These are phyloP conservation scores for Spicauda simplicius DNA, from an alignment of 2,888 invertebrate genomes.

Conservation along the genomic window DNA sequence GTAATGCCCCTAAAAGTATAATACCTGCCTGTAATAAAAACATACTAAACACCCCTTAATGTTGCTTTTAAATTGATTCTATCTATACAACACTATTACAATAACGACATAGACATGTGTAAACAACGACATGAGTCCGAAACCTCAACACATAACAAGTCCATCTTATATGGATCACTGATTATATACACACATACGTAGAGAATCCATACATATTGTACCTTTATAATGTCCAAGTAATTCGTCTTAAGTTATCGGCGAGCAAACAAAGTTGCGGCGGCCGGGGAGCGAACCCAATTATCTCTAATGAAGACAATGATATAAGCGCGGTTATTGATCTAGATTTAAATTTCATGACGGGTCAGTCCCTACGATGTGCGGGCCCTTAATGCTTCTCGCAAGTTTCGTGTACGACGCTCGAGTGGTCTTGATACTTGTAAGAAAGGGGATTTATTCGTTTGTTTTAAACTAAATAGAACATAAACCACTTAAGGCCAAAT, in stretches of 20 bases:
- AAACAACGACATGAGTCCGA: not conserved
- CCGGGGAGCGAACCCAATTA: constrained; percentile 84
- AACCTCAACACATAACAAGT: not conserved
- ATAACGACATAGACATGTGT: not conserved
- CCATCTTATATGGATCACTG: not conserved
- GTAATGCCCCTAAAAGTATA: too few relatives aligned
- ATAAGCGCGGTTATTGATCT: constrained; percentile 85
- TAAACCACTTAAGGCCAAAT: too few relatives aligned
- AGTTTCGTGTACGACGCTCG: constrained; percentile 61
- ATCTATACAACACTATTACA: not conserved
- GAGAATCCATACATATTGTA: constrained; percentile 47
- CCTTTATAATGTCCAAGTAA: constrained; percentile 74
- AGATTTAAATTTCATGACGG: constrained; percentile 85
- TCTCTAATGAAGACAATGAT: constrained; percentile 86
- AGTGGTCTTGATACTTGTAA: constrained; percentile 59
- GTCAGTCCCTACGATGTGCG: constrained; percentile 82
- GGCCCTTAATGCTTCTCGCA: constrained; percentile 83
- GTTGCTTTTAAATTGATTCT: too few relatives aligned
- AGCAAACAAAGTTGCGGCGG: constrained; percentile 81
- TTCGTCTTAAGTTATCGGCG: constrained; percentile 82
- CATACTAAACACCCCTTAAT: too few relatives aligned
- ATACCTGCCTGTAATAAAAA: too few relatives aligned
- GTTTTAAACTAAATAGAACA: too few relatives aligned
- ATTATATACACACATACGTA: constrained; percentile 7
- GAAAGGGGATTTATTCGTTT: constrained; percentile 29